phyloP scores from a whole-genome alignment of 2,797 vertebrate species.

The Melopsittacus undulatus region DNA sequence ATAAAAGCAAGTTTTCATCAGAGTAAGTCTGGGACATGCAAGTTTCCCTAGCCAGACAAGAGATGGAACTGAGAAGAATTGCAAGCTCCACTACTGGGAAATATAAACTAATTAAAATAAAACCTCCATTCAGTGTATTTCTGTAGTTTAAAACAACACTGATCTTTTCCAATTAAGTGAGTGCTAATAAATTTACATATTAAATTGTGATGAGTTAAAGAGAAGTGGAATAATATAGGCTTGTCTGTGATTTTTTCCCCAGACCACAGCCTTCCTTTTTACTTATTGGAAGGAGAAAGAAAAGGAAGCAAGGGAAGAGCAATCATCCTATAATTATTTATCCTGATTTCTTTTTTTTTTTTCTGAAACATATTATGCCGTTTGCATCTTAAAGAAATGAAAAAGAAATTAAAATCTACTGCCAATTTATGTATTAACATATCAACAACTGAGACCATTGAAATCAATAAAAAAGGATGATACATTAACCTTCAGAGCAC shows the following conservation, averaged over 20 bases:
- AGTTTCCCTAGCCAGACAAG: neutral
- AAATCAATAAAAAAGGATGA: constrained; percentile 52
- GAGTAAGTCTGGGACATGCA: neutral
- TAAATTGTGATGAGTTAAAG: neutral
- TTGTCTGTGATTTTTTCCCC: constrained; percentile 25
- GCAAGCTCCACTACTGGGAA: neutral
- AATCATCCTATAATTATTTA: constrained; percentile 35
- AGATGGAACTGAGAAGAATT: neutral
- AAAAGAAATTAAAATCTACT: constrained; percentile 33
- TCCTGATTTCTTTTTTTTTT: neutral
- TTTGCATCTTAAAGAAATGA: constrained; percentile 36
- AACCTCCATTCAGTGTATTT: neutral
- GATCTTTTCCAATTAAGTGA: neutral
- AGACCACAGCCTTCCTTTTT: constrained; percentile 1
- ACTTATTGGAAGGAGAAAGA: neutral
- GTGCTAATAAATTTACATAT: neutral
- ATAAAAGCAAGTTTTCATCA: neutral
- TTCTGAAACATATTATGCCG: neutral
- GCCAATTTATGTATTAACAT: constrained; percentile 27
- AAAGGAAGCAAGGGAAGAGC: neutral
- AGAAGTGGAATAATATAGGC: neutral
- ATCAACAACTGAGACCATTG: constrained; percentile 50
- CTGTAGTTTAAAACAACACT: constrained; percentile 42
- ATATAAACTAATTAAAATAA: constrained; percentile 17
- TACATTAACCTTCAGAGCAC: constrained; percentile 63